phyloP scores from a whole-genome alignment of 2,113 vertebrate genomes.

The Chloroceryle aenea region DNA sequence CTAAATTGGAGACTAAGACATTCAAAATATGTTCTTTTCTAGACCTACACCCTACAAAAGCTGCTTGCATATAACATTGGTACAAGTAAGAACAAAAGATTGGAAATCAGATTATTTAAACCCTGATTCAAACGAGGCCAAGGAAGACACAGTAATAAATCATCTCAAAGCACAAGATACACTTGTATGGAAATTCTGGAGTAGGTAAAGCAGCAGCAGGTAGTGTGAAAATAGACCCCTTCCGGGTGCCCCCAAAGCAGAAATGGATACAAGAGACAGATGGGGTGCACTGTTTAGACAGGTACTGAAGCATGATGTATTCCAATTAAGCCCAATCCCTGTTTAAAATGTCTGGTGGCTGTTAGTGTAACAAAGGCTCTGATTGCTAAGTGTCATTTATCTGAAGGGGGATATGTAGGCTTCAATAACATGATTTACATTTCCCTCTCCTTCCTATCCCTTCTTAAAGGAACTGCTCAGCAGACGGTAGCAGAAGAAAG shows the following conservation, averaged over 20 bases:
- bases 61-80: neutral
- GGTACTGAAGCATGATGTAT: neutral
- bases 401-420: neutral
- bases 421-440: neutral
- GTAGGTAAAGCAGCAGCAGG: neutral
- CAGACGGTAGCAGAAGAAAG: neutral
- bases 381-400: neutral
- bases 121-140: neutral
- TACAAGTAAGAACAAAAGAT: neutral
- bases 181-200: neutral
- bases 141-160: conserved; percentile 19
- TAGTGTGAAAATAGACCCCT: neutral
- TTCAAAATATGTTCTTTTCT: neutral
- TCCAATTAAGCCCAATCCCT: neutral
- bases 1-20: neutral
- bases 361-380: neutral
- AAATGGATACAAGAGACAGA: neutral
- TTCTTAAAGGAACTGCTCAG: neutral
- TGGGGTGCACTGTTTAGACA: neutral
- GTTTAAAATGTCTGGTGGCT: neutral
- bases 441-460: neutral
- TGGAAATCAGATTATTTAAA: conserved; percentile 7
- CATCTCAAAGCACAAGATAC: neutral
- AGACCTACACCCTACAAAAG: neutral
- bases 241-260: neutral